Conservation (phyloP, 2,888 invertebrate species). For the Escarpia spicata region DNA sequence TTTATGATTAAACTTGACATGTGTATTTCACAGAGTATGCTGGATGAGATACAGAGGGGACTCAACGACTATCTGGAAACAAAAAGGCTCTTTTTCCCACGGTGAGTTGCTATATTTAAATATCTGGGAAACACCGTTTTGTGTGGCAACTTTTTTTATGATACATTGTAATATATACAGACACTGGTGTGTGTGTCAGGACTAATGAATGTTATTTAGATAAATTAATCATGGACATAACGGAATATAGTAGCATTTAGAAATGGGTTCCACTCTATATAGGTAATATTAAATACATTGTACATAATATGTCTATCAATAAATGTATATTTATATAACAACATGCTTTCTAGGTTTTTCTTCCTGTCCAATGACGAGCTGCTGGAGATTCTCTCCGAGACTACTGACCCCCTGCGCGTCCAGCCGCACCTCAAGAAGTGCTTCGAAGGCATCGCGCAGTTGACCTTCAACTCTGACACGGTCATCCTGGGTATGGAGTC, state of each 20-base stretch:
- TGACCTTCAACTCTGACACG: constrained; percentile 58
- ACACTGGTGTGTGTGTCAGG: too few species aligned
- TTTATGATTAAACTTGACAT: background rate
- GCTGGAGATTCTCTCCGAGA: constrained; percentile 64
- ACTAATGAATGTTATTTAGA: too few species aligned
- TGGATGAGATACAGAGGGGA: constrained; percentile 64
- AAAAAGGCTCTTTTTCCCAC: constrained; percentile 64
- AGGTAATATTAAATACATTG: too few species aligned
- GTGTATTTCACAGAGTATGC: constrained; percentile 54
- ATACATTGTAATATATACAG: too few species aligned
- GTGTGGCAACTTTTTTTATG: too few species aligned
- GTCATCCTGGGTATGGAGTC: constrained; percentile 64
- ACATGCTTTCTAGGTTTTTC: constrained; percentile 55
- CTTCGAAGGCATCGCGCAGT: constrained; percentile 64
- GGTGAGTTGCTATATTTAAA: constrained; percentile 40
- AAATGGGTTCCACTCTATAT: too few species aligned
- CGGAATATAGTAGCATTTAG: background rate
- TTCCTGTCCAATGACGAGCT: constrained; percentile 64
- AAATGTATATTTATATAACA: background rate
- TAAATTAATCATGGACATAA: too few species aligned
- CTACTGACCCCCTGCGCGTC: constrained; percentile 64
- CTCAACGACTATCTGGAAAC: constrained; percentile 64
- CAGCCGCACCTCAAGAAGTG: constrained; percentile 66
- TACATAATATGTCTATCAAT: too few species aligned
- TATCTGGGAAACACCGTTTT: background rate